phyloP scores from a whole-genome alignment of 2,797 vertebrate species.

The Rhincodon typus region DNA sequence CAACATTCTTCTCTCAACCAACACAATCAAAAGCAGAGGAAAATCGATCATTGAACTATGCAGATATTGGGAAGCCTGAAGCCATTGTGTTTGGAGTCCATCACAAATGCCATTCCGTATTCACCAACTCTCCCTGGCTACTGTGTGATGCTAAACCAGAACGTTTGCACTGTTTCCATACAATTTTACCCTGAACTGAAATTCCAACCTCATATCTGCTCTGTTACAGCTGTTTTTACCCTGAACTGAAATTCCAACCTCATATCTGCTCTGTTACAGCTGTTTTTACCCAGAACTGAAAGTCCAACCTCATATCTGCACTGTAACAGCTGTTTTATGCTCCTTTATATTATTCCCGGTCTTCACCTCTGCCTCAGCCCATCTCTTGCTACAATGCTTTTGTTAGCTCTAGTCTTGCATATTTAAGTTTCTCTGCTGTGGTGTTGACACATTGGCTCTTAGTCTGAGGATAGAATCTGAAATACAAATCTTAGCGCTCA shows the following conservation, averaged over 20 bases:
- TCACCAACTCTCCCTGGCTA: not conserved
- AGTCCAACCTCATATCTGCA: not conserved
- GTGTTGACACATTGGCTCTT: not conserved
- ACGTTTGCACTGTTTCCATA: too few relatives aligned
- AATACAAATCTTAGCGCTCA: not conserved
- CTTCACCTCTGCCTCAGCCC: not conserved
- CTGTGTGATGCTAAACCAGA: not conserved
- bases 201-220: not conserved
- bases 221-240: not conserved
- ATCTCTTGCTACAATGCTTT: not conserved
- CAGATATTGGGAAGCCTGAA: not conserved
- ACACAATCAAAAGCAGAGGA: not conserved
- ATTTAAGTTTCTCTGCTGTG: not conserved
- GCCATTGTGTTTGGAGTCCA: not conserved
- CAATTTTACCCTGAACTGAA: too few relatives aligned
- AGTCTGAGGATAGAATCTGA: not conserved
- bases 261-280: not conserved
- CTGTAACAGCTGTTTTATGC: not conserved
- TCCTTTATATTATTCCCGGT: not conserved
- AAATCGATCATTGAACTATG: not conserved
- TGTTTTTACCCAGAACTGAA: too few relatives aligned
- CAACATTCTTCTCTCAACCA: not conserved
- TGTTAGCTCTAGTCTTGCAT: not conserved
- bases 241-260: not conserved
- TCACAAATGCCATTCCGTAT: not conserved